Percentiles rank a stretch among this genome's conserved stretches.
phyloP scores from a whole-genome alignment of 1,140 invertebrate species.

The Lepidurus packardi region DNA sequence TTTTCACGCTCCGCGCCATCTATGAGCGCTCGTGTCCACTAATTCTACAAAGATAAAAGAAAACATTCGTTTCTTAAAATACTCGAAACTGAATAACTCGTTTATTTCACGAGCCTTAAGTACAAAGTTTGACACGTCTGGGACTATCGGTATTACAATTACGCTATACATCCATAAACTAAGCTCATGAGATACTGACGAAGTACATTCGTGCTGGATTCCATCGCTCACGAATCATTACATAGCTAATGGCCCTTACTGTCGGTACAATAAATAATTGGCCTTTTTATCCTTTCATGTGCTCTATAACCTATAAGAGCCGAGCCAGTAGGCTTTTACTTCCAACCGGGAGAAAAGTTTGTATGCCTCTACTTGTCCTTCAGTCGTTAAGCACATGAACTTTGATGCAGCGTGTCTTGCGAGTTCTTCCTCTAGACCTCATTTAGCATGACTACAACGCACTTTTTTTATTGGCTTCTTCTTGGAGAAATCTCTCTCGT shows the following conservation, averaged over 20 bases:
- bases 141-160: too few relatives aligned
- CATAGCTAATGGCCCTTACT: not conserved
- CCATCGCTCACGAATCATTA: not conserved
- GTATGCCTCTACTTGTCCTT: not conserved
- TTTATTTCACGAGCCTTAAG: too few relatives aligned
- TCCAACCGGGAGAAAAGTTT: not conserved
- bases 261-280: not conserved
- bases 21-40: too few relatives aligned
- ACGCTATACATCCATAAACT: too few relatives aligned
- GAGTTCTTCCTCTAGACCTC: not conserved
- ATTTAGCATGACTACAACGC: not conserved
- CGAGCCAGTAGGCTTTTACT: not conserved
- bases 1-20: too few relatives aligned
- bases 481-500: not conserved
- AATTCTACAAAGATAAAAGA: too few relatives aligned
- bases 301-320: not conserved
- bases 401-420: not conserved
- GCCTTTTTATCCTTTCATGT: not conserved
- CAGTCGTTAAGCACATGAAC: not conserved
- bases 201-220: not conserved
- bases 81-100: too few relatives aligned
- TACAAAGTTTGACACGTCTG: too few relatives aligned
- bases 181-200: too few relatives aligned
- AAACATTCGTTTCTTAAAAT: too few relatives aligned
- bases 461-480: conserved; percentile 16